These are phyloP conservation scores for Drosophila austrosaltans DNA, from an alignment of 2,888 invertebrate species.

Conservation along the genomic window DNA sequence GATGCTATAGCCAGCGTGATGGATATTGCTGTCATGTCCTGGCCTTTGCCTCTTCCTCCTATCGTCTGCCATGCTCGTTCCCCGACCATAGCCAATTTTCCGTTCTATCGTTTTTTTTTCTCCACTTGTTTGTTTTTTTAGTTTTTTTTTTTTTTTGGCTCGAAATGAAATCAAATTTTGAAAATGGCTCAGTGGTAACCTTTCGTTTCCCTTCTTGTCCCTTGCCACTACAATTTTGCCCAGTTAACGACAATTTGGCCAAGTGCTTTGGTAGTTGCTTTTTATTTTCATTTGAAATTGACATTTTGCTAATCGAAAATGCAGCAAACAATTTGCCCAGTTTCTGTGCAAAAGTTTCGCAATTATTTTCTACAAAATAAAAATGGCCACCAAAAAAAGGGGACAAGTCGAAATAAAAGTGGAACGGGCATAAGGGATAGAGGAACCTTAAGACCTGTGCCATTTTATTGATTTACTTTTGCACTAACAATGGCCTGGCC, in stretches of 20 bases:
- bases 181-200: slow-evolving; percentile 54
- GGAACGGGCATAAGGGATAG: background rate
- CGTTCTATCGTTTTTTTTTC: slow-evolving; percentile 3
- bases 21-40: slow-evolving; percentile 74
- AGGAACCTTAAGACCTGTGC: slow-evolving; percentile 59
- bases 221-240: slow-evolving; percentile 35
- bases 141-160: slow-evolving; percentile 66
- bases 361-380: slow-evolving; percentile 62
- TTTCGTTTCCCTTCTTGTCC: slow-evolving; percentile 11
- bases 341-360: slow-evolving; percentile 69
- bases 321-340: slow-evolving; percentile 74
- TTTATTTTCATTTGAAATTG: slow-evolving; percentile 63
- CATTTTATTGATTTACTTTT: slow-evolving; percentile 72
- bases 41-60: slow-evolving; percentile 27
- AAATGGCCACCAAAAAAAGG: slow-evolving; percentile 23
- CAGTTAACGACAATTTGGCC: slow-evolving; percentile 55
- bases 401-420: slow-evolving; percentile 9
- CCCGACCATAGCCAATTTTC: slow-evolving; percentile 8
- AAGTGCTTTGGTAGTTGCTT: slow-evolving; percentile 56
- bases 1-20: slow-evolving; percentile 63
- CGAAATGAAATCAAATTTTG: slow-evolving; percentile 72
- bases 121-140: slow-evolving; percentile 22
- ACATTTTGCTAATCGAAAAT: slow-evolving; percentile 79
- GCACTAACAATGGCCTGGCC: slow-evolving; percentile 63
- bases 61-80: background rate